A percentile compares a stretch with the other conserved stretches of the same genome.
These are phyloP conservation scores for Rhagologus leucostigma DNA, from an alignment of 2,113 vertebrate genomes.

Conservation along the genomic window DNA sequence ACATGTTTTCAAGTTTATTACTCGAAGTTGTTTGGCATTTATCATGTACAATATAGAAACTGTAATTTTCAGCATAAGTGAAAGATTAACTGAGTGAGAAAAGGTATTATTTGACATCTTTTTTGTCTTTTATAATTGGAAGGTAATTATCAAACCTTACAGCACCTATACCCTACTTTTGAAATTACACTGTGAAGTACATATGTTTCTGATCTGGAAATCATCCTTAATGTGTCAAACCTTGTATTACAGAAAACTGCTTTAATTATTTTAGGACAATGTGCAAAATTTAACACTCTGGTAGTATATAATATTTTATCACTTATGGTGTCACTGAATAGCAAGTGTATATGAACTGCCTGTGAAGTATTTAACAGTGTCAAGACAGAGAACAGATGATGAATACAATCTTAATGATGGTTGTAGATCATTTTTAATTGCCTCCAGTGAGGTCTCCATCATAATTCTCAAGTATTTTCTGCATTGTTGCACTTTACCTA, in stretches of 20 bases:
- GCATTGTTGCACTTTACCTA: neutral
- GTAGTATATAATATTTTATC: slow-evolving; percentile 28
- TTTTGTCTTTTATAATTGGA: neutral
- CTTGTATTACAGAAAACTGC: neutral
- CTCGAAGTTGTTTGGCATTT: slow-evolving; percentile 50
- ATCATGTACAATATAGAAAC: slow-evolving; percentile 35
- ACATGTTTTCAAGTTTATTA: slow-evolving; percentile 67
- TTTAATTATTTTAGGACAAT: slow-evolving; percentile 12
- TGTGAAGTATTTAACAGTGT: neutral
- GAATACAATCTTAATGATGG: neutral
- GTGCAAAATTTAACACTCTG: neutral
- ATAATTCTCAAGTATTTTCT: neutral
- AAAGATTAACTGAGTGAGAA: slow-evolving; percentile 10
- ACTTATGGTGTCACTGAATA: neutral
- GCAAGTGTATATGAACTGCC: neutral
- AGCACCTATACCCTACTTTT: neutral
- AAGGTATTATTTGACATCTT: neutral
- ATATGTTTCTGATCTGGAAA: slow-evolving; percentile 22
- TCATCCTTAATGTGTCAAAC: neutral
- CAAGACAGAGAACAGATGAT: neutral
- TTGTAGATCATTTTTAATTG: slow-evolving; percentile 22
- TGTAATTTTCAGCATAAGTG: slow-evolving; percentile 31
- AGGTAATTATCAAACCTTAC: neutral
- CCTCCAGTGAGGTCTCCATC: neutral
- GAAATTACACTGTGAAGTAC: neutral